Conservation (phyloP, 2,888 invertebrate genomes). For the Subacronicta megacephala region DNA sequence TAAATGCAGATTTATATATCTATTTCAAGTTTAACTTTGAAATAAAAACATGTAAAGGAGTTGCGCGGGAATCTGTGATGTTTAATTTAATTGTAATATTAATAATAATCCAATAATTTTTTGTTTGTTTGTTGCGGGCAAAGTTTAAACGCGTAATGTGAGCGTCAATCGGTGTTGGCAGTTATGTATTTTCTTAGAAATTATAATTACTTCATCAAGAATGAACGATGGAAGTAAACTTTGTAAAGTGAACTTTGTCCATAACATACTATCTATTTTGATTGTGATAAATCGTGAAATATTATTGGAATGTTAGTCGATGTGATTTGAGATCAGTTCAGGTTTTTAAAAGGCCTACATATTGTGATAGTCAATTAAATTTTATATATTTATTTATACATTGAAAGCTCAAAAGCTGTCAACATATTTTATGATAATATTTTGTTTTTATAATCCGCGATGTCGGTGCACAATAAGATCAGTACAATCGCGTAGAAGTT, state of each 20-base stretch:
- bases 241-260: constrained; percentile 25
- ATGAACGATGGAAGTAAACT: constrained; percentile 10
- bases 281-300: constrained; percentile 53
- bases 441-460: constrained; percentile 30
- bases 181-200: constrained; percentile 3
- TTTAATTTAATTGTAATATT: constrained; percentile 41
- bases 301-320: constrained; percentile 43
- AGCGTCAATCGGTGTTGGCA: not conserved
- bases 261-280: constrained; percentile 37
- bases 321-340: constrained; percentile 57
- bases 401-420: constrained; percentile 52
- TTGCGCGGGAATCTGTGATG: constrained; percentile 54
- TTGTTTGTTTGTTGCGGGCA: constrained; percentile 21
- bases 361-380: constrained; percentile 67
- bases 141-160: constrained; percentile 11
- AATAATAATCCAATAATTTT: constrained; percentile 36
- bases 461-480: constrained; percentile 24
- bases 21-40: constrained; percentile 42
- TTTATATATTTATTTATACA: constrained; percentile 51
- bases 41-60: constrained; percentile 27
- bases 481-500: constrained; percentile 31
- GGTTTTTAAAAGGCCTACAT: constrained; percentile 64
- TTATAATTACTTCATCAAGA: constrained; percentile 14
- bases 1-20: not conserved
- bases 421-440: constrained; percentile 47